A percentile compares a stretch with the other conserved stretches of the same genome.
Conservation (phyloP, 2,797 vertebrate species). For the Todus mexicanus region DNA sequence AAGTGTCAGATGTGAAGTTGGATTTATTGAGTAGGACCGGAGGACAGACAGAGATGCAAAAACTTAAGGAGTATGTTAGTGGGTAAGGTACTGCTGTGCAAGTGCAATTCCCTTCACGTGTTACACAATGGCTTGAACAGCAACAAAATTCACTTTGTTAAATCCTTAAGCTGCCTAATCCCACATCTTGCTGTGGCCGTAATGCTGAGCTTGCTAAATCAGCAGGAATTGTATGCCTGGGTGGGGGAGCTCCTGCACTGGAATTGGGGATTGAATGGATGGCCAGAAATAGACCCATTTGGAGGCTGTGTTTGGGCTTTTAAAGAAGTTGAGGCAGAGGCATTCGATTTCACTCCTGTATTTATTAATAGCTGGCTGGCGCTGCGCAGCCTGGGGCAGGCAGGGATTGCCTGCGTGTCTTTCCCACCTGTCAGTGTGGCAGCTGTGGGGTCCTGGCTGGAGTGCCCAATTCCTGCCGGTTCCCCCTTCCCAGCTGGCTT, state of each 20-base stretch:
- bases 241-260: not conserved
- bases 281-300: not conserved
- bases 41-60: not conserved
- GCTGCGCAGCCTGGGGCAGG: not conserved
- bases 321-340: not conserved
- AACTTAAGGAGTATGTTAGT: not conserved
- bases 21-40: not conserved
- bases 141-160: not conserved
- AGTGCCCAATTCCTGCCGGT: not conserved
- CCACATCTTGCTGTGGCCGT: not conserved
- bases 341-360: not conserved
- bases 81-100: not conserved
- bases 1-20: not conserved
- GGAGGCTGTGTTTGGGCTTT: not conserved
- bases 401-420: constrained; percentile 10
- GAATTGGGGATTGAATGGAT: not conserved
- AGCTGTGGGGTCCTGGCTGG: not conserved
- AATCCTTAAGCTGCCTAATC: not conserved
- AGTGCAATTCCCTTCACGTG: not conserved
- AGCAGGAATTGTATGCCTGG: not conserved
- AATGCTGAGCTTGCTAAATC: not conserved
- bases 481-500: not conserved
- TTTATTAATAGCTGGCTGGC: constrained; percentile 33
- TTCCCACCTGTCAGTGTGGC: constrained; percentile 41
- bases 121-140: not conserved